Conservation (phyloP, 2,797 vertebrate genomes). For the Syncerus caffer region DNA sequence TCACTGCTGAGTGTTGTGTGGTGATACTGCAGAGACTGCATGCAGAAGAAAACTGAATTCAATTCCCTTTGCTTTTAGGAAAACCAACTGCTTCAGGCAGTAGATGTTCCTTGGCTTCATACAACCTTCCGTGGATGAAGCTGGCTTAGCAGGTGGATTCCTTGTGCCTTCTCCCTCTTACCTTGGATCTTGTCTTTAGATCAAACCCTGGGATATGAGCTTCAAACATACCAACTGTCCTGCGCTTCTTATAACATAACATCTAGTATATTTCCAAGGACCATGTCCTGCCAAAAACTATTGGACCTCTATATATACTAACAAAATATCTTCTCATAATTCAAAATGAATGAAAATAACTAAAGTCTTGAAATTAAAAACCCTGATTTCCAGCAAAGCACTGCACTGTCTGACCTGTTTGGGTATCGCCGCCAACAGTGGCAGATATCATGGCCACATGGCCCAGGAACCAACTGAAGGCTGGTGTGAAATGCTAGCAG, state of each 20-base stretch:
- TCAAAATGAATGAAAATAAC: background rate
- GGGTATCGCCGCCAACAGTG: accelerated
- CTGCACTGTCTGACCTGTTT: too few species aligned
- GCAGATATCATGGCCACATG: accelerated
- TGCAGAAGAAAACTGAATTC: background rate
- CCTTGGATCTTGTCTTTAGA: background rate
- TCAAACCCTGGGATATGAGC: background rate
- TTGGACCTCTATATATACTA: background rate
- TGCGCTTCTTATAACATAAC: background rate
- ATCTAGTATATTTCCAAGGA: background rate
- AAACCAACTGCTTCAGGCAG: background rate
- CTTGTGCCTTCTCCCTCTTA: background rate
- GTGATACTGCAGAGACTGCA: accelerated
- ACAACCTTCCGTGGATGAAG: background rate
- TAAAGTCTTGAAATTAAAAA: background rate
- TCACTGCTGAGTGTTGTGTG: accelerated
- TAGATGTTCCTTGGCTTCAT: accelerated
- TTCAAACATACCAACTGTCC: background rate
- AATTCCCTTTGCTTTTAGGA: background rate
- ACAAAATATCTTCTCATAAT: background rate
- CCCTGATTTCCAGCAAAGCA: background rate
- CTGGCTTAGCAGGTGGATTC: background rate
- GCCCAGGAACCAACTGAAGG: accelerated
- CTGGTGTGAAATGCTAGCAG: background rate
- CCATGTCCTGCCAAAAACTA: background rate